A percentile compares a stretch with the other conserved stretches of the same genome.
phyloP scores from a whole-genome alignment of 2,797 vertebrate species.

The Rhincodon typus region DNA sequence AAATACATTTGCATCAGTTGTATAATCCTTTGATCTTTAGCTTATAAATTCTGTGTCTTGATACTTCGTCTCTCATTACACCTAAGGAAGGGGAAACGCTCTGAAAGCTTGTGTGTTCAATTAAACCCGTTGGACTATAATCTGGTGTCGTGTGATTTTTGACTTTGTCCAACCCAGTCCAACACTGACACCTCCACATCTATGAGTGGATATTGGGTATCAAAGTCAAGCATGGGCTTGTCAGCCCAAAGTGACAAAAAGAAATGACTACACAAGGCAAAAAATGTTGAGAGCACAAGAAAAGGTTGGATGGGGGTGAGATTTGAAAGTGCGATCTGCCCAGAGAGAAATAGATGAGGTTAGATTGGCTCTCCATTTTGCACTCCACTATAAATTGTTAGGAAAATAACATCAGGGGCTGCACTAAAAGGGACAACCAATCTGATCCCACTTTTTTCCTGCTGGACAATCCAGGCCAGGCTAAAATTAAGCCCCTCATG shows the following conservation, averaged over 20 bases:
- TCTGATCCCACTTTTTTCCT: not conserved
- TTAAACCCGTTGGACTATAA: too few species aligned
- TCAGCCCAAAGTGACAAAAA: not conserved
- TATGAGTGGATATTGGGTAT: not conserved
- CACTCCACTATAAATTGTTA: not conserved
- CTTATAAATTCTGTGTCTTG: too few species aligned
- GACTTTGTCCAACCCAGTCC: too few species aligned
- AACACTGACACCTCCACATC: not conserved
- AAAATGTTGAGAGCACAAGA: not conserved
- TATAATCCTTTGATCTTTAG: too few species aligned
- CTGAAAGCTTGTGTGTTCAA: too few species aligned
- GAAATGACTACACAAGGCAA: too few species aligned
- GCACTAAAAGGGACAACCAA: not conserved
- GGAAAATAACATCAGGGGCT: not conserved
- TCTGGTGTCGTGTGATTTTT: too few species aligned
- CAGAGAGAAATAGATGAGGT: not conserved
- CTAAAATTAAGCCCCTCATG: not conserved
- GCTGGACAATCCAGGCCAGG: not conserved
- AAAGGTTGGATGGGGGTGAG: not conserved
- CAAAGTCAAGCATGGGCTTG: not conserved
- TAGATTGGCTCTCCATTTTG: not conserved
- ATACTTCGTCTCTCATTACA: too few species aligned
- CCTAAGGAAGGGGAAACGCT: too few species aligned
- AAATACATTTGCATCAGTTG: too few species aligned
- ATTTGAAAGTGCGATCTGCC: not conserved